phyloP scores from a whole-genome alignment of 1,140 invertebrate species.

The Plutomurus gul region DNA sequence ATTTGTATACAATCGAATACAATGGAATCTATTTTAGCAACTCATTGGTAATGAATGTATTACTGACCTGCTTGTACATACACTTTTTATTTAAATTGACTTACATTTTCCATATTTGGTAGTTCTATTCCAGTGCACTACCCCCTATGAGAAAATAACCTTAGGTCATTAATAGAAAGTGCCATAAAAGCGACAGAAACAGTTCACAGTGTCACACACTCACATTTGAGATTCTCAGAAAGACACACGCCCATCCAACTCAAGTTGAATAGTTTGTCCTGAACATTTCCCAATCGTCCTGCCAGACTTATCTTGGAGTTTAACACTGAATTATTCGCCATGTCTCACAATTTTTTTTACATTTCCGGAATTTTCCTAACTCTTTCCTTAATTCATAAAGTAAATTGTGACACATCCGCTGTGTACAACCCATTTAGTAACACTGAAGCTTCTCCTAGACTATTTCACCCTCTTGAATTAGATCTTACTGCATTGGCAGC shows the following conservation, averaged over 20 bases:
- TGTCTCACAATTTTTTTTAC: background rate
- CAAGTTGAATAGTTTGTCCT: background rate
- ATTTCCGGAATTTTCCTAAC: background rate
- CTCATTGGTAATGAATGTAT: too few relatives aligned
- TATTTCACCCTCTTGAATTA: background rate
- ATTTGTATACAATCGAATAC: too few relatives aligned
- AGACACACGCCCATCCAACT: background rate
- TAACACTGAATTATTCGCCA: background rate
- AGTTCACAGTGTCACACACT: background rate
- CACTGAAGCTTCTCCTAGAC: background rate
- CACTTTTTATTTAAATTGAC: too few relatives aligned
- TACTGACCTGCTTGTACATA: too few relatives aligned
- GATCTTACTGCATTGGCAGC: background rate
- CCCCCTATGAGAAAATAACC: too few relatives aligned
- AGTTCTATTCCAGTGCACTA: too few relatives aligned
- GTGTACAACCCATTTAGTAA: background rate
- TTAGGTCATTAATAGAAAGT: too few relatives aligned
- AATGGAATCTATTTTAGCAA: too few relatives aligned
- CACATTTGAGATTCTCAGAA: constrained; percentile 1
- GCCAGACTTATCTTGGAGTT: background rate
- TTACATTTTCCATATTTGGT: too few relatives aligned
- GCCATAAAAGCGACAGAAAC: background rate
- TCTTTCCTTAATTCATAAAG: background rate
- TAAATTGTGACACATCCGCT: background rate
- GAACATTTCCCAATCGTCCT: background rate